These are phyloP conservation scores for Sciaenops ocellatus DNA, from an alignment of 2,797 vertebrate species.

Conservation along the genomic window DNA sequence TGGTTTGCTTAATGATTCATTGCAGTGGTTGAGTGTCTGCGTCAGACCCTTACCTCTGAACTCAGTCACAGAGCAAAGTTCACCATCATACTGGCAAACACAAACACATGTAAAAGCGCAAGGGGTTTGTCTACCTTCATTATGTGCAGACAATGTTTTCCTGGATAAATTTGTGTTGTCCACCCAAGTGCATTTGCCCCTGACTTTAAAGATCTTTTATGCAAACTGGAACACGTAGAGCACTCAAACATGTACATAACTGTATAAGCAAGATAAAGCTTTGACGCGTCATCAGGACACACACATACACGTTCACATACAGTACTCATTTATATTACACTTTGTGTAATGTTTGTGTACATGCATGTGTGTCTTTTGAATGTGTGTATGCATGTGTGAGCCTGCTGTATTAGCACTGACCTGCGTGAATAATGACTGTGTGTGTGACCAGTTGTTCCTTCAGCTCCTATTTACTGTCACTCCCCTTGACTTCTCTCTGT, in stretches of 20 bases:
- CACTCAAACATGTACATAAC: background rate
- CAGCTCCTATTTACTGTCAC: constrained; percentile 60
- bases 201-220: background rate
- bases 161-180: background rate
- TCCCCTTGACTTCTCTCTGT: constrained; percentile 41
- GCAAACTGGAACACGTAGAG: background rate
- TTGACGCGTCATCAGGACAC: constrained; percentile 10
- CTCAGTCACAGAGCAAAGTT: constrained; percentile 9
- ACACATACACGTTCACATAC: constrained; percentile 3
- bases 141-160: background rate
- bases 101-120: background rate
- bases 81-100: background rate
- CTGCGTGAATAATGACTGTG: constrained; percentile 44
- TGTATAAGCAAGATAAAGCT: constrained; percentile 4
- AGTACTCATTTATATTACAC: background rate
- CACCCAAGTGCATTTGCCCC: background rate
- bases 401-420: constrained; percentile 44
- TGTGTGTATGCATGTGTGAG: constrained; percentile 1
- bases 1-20: constrained; percentile 20
- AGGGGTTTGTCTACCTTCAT: too few relatives aligned
- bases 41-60: constrained; percentile 23
- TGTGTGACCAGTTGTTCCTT: constrained; percentile 59
- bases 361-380: constrained; percentile 7
- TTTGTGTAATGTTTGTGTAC: constrained; percentile 19
- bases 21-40: background rate